phyloP scores from a whole-genome alignment of 2,888 invertebrate genomes.

The Flexamia atlantica region DNA sequence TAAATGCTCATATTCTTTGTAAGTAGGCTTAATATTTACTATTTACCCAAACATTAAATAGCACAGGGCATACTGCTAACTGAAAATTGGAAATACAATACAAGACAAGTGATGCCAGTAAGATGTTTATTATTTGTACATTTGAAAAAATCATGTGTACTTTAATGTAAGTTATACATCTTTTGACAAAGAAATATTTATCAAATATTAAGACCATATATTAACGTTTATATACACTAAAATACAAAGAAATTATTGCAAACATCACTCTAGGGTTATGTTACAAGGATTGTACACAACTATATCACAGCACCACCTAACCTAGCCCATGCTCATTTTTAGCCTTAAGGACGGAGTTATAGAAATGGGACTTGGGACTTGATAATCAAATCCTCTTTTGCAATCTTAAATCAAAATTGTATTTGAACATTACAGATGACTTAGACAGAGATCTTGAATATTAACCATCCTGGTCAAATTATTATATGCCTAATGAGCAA shows the following conservation, averaged over 20 bases:
- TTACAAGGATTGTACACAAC: slow-evolving; percentile 60
- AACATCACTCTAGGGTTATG: slow-evolving; percentile 57
- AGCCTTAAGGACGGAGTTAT: slow-evolving; percentile 47
- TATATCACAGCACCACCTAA: slow-evolving; percentile 61
- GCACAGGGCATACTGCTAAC: too few species aligned
- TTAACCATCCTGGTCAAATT: too few species aligned
- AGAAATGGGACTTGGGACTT: not conserved
- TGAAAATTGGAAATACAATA: too few species aligned
- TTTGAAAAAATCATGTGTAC: slow-evolving; percentile 33
- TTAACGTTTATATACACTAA: slow-evolving; percentile 61
- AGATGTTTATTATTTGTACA: slow-evolving; percentile 59
- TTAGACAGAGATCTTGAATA: too few species aligned
- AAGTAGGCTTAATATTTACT: too few species aligned
- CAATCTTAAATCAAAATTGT: too few species aligned
- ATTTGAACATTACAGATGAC: too few species aligned
- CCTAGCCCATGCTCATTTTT: slow-evolving; percentile 34
- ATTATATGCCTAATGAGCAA: too few species aligned
- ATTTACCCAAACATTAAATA: too few species aligned
- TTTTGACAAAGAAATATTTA: slow-evolving; percentile 52
- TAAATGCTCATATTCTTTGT: too few species aligned
- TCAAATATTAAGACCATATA: slow-evolving; percentile 62
- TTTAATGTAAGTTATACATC: slow-evolving; percentile 46
- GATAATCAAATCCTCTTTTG: too few species aligned
- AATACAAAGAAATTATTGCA: slow-evolving; percentile 65
- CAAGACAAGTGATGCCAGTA: slow-evolving; percentile 21